Base-by-base conservation (phyloP, 2,888 invertebrate genomes). In the Sinhomidia bicolor region DNA sequence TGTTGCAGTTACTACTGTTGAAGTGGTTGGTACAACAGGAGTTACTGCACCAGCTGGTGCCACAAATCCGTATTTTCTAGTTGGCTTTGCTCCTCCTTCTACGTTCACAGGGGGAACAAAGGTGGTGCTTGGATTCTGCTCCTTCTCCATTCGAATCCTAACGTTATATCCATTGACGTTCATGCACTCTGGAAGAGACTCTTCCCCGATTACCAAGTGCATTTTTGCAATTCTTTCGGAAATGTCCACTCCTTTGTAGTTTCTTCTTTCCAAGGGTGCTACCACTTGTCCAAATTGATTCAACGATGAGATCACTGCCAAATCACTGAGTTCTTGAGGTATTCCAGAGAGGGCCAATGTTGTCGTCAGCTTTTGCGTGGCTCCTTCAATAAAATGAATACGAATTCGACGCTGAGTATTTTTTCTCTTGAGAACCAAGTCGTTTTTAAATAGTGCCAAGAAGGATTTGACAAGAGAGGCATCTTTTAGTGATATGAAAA, bases 181-280 rank as follows among this genome's bases (percentile, higher is more conserved):
- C 17, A 90, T 60, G 36, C 9, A 20, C 20, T 87, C 62, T 20
- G 87, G 86, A 36, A 88, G 44, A 29, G 71, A 71, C 12, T 88
- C 87, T 14, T 90, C 71, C 9, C 29, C 80, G 29, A 91, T 89
- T 65, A 93, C 91, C 26, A 93, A 92, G 79, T 92, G 91, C 90
- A 93, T 92, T 65, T 93, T 92, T 36, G 93, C 92, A 26, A 93
- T 92, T 54, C 94, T 91, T 86, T 94, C 93, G n/a, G 93, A 93
- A 20, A 93, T 94, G 92, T 94, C 93, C 47, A 94, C 93, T 20
- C 94, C 94, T 88, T 93, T 93, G 92, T 93, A 94, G 57, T 93
- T 92, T 32, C 93, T 92, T 29, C 93, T 91, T 89, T 94, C 93
- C 10, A 94, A 92, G 20, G 93, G 92, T 12, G 93, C 80, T 80